Conservation (phyloP, 2,113 vertebrate genomes). For the Rhinolophus ferrumequinum region DNA sequence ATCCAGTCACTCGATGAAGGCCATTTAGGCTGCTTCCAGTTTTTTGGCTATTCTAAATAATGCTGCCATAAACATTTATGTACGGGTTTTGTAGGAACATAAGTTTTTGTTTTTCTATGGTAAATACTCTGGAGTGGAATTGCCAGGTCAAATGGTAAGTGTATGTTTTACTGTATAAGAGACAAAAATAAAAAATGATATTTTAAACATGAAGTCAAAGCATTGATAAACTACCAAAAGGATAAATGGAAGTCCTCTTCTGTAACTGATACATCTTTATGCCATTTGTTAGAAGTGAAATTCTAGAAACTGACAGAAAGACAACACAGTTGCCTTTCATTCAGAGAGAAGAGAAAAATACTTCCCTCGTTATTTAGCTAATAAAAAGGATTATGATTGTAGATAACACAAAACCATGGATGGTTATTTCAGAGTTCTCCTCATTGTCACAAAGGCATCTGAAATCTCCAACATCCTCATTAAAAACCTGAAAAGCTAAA, state of each 20-base stretch:
- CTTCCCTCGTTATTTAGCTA: not conserved
- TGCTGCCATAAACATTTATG: not conserved
- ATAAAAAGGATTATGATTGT: slow-evolving; percentile 5
- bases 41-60: slow-evolving; percentile 5
- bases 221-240: not conserved
- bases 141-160: not conserved
- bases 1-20: not conserved
- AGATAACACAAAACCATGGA: not conserved
- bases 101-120: not conserved
- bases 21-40: not conserved
- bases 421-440: not conserved
- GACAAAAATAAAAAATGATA: not conserved
- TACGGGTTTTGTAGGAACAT: not conserved
- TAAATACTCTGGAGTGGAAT: not conserved
- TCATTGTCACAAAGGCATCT: not conserved
- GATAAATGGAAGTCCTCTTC: not conserved
- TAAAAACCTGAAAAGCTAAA: not conserved
- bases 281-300: slow-evolving; percentile 25
- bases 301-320: not conserved
- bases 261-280: not conserved
- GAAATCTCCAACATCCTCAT: not conserved
- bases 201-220: slow-evolving; percentile 48
- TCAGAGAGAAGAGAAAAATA: slow-evolving; percentile 2
- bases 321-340: not conserved
- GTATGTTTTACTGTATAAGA: not conserved